These are phyloP conservation scores for Antennarius striatus DNA, from an alignment of 2,113 vertebrate genomes.

Conservation along the genomic window DNA sequence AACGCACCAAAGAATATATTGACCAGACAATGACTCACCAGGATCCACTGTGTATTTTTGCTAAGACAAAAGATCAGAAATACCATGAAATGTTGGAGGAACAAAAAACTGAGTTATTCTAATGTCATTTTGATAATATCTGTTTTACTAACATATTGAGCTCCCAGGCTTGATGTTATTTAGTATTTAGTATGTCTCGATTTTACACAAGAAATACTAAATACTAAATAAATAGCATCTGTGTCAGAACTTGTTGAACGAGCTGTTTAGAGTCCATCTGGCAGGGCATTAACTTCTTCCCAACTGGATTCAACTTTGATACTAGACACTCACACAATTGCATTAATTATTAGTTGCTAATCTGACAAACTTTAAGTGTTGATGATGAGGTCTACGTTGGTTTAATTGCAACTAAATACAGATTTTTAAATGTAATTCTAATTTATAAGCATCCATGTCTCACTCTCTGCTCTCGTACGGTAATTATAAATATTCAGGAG, in stretches of 20 bases:
- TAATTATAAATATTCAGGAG: no score
- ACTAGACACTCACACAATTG: not conserved
- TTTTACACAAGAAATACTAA: not conserved
- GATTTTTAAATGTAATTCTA: not conserved
- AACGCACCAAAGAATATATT: slow-evolving; percentile 38
- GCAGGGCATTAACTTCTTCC: not conserved
- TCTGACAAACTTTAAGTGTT: not conserved
- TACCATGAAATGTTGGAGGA: no score
- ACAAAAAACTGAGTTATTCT: no score
- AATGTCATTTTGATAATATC: no score
- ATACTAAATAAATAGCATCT: no score
- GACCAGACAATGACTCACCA: slow-evolving; percentile 43
- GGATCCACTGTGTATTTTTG: slow-evolving; percentile 8
- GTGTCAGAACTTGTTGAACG: not conserved
- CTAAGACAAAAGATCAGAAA: no score
- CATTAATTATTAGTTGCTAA: not conserved
- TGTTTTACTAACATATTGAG: no score
- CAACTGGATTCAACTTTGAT: not conserved
- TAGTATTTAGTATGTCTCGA: no score
- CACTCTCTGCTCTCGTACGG: no score
- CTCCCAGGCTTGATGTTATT: not conserved
- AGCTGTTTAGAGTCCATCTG: not conserved
- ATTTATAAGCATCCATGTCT: not conserved
- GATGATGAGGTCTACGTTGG: not conserved
- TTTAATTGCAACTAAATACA: not conserved